Evolutionary conservation across 2,888 invertebrate species (phyloP).

Genomic region (Pherbina coryleti): DNA sequence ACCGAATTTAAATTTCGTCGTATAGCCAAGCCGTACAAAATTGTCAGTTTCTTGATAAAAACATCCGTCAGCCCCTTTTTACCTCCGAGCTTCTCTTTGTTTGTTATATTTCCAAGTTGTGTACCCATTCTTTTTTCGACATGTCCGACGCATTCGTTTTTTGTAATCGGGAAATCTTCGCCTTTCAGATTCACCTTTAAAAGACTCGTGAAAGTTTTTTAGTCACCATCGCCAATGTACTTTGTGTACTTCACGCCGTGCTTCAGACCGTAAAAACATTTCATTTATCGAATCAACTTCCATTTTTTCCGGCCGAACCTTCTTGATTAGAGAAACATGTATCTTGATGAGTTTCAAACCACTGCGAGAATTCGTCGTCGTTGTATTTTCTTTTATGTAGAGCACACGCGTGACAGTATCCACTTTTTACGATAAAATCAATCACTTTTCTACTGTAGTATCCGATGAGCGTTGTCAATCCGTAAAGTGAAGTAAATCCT

Average conservation of each 20-base stretch:
- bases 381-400: neutral
- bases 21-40: too few species aligned
- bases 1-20: too few species aligned
- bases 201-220: too few species aligned
- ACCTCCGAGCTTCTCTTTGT: too few species aligned
- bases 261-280: neutral
- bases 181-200: too few species aligned
- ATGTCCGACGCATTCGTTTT: too few species aligned
- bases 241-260: neutral
- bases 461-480: neutral
- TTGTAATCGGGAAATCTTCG: too few species aligned
- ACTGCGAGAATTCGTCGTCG: neutral
- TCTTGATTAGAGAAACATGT: neutral
- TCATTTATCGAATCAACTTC: neutral
- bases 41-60: too few species aligned
- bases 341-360: neutral
- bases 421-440: slow-evolving; percentile 8
- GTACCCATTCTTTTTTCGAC: too few species aligned
- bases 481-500: neutral
- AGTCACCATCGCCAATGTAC: neutral
- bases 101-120: too few species aligned
- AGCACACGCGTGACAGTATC: neutral
- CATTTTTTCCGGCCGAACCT: neutral
- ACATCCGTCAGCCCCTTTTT: too few species aligned
- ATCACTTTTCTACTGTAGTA: slow-evolving; percentile 6